These are phyloP conservation scores for Allygus modestus DNA, from an alignment of 2,888 invertebrate species.

Conservation along the genomic window DNA sequence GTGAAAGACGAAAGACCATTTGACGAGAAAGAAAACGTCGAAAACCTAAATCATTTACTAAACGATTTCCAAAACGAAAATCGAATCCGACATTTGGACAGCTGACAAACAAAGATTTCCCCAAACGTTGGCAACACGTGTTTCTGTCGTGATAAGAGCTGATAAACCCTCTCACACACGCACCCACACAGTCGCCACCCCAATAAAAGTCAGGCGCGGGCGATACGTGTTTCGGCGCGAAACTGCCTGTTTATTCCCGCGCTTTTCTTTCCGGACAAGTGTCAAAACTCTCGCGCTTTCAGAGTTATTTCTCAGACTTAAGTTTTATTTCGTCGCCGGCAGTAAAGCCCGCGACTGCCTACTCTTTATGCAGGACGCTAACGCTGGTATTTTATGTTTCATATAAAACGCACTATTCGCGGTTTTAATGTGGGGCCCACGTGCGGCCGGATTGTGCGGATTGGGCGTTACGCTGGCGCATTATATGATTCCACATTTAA, in stretches of 20 bases:
- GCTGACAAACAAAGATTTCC: conserved; percentile 59
- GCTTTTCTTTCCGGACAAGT: conserved; percentile 47
- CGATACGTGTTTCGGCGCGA: conserved; percentile 51
- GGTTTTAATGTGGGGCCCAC: conserved; percentile 44
- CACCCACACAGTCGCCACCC: conserved; percentile 10
- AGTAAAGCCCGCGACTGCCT: conserved; percentile 31
- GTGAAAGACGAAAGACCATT: background rate
- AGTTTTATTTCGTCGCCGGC: conserved; percentile 55
- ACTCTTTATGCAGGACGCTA: conserved; percentile 52
- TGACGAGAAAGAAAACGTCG: background rate
- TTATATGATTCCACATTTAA: conserved; percentile 35
- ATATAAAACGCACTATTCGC: conserved; percentile 52
- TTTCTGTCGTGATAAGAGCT: conserved; percentile 34
- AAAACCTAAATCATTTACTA: conserved; percentile 28
- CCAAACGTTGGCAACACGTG: conserved; percentile 38
- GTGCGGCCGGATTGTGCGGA: conserved; percentile 40
- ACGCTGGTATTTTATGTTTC: conserved; percentile 36
- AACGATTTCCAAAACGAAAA: conserved; percentile 52
- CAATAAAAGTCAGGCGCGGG: conserved; percentile 49
- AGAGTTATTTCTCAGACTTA: conserved; percentile 52
- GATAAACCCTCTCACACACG: conserved; percentile 19
- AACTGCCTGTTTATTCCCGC: conserved; percentile 52
- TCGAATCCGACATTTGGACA: conserved; percentile 52
- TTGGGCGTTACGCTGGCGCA: conserved; percentile 31
- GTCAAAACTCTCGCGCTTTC: conserved; percentile 47